phyloP scores from a whole-genome alignment of 2,888 invertebrate genomes.

The Tiliacea citrago region DNA sequence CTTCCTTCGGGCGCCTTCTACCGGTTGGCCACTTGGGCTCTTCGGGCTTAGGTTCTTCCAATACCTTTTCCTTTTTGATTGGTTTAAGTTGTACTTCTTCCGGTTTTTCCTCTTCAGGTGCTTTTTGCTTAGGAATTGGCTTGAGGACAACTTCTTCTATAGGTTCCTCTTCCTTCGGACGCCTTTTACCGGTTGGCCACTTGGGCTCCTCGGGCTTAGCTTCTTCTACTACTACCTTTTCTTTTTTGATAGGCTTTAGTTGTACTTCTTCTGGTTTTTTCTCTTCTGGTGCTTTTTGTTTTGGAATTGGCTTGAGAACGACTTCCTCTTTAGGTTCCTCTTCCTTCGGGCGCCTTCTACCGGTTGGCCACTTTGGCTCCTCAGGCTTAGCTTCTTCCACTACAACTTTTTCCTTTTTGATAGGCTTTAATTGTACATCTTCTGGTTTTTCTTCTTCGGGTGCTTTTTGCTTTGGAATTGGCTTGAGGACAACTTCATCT shows the following conservation, averaged over 20 bases:
- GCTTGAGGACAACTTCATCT: constrained; percentile 29
- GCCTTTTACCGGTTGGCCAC: constrained; percentile 19
- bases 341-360: constrained; percentile 7
- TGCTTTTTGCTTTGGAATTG: constrained; percentile 14
- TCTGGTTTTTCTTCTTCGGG: constrained; percentile 25
- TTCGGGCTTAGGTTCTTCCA: constrained; percentile 14
- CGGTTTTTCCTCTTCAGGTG: not conserved
- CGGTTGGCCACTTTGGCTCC: constrained; percentile 17
- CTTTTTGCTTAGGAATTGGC: not conserved
- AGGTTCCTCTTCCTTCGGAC: not conserved
- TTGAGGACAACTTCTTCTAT: not conserved
- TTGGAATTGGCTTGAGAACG: constrained; percentile 9
- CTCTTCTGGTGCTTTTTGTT: not conserved
- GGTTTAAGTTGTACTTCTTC: constrained; percentile 21
- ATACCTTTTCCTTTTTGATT: constrained; percentile 12
- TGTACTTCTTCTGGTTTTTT: constrained; percentile 11
- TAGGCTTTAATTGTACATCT: constrained; percentile 19
- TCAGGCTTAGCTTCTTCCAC: constrained; percentile 19
- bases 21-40: constrained; percentile 28
- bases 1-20: constrained; percentile 6
- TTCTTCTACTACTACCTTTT: constrained; percentile 14
- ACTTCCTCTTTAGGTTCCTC: constrained; percentile 27
- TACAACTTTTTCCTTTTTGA: constrained; percentile 22
- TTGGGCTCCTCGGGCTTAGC: constrained; percentile 13
- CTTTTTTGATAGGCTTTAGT: constrained; percentile 15